phyloP scores from a whole-genome alignment of 2,113 vertebrate species.

The Zosterops lateralis region DNA sequence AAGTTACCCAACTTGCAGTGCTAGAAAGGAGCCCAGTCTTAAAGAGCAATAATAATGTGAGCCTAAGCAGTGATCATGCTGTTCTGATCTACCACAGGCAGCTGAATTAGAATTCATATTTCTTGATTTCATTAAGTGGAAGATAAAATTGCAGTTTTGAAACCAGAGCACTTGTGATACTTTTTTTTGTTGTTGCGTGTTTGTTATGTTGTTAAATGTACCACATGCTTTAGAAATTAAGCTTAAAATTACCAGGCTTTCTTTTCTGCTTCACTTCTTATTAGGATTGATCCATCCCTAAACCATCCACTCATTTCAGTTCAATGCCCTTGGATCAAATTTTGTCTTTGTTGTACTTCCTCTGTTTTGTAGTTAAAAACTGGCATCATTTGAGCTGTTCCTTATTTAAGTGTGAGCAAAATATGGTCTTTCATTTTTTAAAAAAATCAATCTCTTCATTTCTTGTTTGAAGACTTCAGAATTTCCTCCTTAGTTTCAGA shows the following conservation, averaged over 20 bases:
- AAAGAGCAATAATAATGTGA: neutral
- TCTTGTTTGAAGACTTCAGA: neutral
- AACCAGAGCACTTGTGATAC: neutral
- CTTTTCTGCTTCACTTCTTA: neutral
- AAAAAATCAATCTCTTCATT: neutral
- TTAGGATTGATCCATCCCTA: neutral
- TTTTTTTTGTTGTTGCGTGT: neutral
- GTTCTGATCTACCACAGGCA: neutral
- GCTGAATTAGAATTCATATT: slow-evolving; percentile 2
- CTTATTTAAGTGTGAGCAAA: neutral
- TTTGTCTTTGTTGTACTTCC: neutral
- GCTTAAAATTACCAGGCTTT: neutral
- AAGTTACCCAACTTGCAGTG: neutral
- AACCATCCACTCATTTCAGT: neutral
- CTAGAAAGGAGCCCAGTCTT: neutral
- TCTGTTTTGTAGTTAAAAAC: neutral
- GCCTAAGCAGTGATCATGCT: neutral
- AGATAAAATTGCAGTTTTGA: neutral
- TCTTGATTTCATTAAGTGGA: neutral
- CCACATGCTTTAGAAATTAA: neutral
- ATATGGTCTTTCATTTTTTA: neutral
- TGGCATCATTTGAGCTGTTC: neutral
- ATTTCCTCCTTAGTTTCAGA: neutral
- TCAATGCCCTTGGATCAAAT: neutral
- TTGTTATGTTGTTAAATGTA: neutral